Conservation (phyloP, 30 jellyfish, hydroid and myxozoan genomes). For the Rhopilema esculentum region DNA sequence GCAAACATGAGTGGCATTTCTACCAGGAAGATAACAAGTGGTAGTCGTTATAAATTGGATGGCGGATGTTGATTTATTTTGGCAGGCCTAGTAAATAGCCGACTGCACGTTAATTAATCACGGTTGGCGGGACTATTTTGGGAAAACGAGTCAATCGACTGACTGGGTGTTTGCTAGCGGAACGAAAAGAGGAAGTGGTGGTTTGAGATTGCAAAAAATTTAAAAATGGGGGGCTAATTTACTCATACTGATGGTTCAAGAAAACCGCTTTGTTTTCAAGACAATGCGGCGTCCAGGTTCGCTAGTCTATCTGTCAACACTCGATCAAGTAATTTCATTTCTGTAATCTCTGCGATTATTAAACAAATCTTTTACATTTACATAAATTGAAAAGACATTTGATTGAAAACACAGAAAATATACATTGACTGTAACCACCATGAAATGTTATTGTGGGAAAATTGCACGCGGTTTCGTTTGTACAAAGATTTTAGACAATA, state of each 20-base stretch:
- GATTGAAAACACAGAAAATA: conserved; percentile 74
- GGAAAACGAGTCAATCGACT: not conserved
- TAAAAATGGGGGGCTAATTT: conserved; percentile 64
- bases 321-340: conserved; percentile 65
- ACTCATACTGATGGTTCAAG: conserved; percentile 23
- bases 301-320: conserved; percentile 74
- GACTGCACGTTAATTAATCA: not conserved
- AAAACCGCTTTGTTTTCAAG: conserved; percentile 57
- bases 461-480: conserved; percentile 74
- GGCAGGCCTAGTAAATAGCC: not conserved
- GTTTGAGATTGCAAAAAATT: conserved; percentile 43
- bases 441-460: conserved; percentile 83
- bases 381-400: conserved; percentile 80
- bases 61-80: not conserved
- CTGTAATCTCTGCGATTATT: conserved; percentile 76
- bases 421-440: conserved; percentile 82
- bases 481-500: conserved; percentile 46
- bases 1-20: not conserved
- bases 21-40: not conserved
- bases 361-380: conserved; percentile 73
- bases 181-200: conserved; percentile 71
- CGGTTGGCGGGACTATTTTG: not conserved
- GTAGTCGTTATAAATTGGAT: not conserved
- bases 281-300: conserved; percentile 67
- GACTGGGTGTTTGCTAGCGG: conserved; percentile 36